Evolutionary conservation across 2,113 vertebrate genomes (phyloP), one percentile per base, ranked within the genome.

Genomic region (Gallinago jamesoni): DNA sequence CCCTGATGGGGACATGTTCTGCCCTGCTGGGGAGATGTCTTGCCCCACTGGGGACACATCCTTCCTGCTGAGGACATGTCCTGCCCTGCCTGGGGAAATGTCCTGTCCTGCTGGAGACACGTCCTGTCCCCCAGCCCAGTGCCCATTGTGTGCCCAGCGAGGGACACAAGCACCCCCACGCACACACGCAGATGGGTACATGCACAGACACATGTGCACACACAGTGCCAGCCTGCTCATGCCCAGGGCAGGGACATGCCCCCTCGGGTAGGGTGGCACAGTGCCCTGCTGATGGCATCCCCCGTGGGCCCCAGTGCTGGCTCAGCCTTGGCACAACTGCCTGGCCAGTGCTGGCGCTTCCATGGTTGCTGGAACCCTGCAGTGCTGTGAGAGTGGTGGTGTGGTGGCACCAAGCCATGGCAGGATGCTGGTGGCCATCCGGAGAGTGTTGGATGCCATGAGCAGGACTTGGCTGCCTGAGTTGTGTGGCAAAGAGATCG

Each of bases 381-480:
- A 27, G 35, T 30, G 31, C 23, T 3, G 6, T 50, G 30, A 43
- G 17, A 39, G 47, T 19, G 12, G 72, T 3, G 10, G 37, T 2
- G 4, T 2, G 14, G 43, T 31, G 81, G 37, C 57, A 59, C 3
- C 0, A 2, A 48, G 31, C 1, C 31, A 1, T 8, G 47, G 31
- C 47, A 15, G 45, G 52, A 28, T 28, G 59, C 19, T 0, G 1
- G 69, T 27, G 33, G 18, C 17, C 47, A 15, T 43, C 5, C 12
- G 43, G 14, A 31, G 6, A 0, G 0, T 20, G 31, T 16, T 20
- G 70, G 47, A 48, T 48, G 48, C 18, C 5, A 41, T 0, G 10
- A 55, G 50, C 6, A 15, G 28, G 35, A 72, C 18, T 24, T 22
- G 59, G 68, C 41, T 88, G 64, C 80, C 53, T 1, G 7, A 22